Conservation (phyloP, 53 echinoderm and acorn worm species). For the Temnopleurus reevesii region DNA sequence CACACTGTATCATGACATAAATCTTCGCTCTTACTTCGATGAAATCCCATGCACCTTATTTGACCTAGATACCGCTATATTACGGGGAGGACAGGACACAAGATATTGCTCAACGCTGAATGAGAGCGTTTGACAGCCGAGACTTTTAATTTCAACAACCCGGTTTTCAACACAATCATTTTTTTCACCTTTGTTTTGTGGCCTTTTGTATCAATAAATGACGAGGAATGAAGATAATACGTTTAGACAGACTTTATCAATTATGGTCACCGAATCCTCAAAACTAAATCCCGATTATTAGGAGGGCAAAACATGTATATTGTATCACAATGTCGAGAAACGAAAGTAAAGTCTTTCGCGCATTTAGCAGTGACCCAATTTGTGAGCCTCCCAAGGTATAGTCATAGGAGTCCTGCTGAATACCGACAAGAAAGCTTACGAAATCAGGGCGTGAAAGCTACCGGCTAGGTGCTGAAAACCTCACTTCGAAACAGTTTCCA, state of each 20-base stretch:
- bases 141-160: too few species aligned
- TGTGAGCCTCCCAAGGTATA: neutral
- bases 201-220: too few species aligned
- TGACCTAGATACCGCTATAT: too few species aligned
- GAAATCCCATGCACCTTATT: too few species aligned
- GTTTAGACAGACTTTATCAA: neutral
- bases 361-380: slow-evolving; percentile 14
- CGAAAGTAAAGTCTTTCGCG: slow-evolving; percentile 12
- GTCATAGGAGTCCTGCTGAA: neutral
- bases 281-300: neutral
- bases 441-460: slow-evolving; percentile 35
- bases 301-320: neutral
- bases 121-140: too few species aligned
- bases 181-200: too few species aligned
- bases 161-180: too few species aligned
- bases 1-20: too few species aligned
- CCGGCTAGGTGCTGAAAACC: slow-evolving; percentile 4
- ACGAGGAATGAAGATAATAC: neutral
- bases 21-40: too few species aligned
- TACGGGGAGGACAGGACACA: too few species aligned
- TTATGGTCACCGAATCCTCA: neutral
- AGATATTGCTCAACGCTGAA: too few species aligned
- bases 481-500: too few species aligned
- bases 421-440: neutral
- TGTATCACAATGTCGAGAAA: neutral